These are phyloP conservation scores for Nasonovia ribisnigri DNA, from an alignment of 2,888 invertebrate genomes.

Conservation along the genomic window DNA sequence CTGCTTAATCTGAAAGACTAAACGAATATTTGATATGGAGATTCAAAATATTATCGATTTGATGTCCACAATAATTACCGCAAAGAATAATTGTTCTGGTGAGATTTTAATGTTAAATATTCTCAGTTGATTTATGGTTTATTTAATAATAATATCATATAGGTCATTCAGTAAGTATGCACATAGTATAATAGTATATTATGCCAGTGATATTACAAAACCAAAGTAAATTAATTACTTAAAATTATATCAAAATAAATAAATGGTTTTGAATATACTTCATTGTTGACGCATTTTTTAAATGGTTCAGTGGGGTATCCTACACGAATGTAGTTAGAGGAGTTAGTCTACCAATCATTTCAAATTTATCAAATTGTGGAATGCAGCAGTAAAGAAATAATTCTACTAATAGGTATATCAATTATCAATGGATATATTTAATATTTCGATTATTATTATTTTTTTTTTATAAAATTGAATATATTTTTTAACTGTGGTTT, in stretches of 20 bases:
- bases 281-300: neutral
- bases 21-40: neutral
- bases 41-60: neutral
- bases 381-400: neutral
- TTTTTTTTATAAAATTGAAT: too few relatives aligned
- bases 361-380: neutral
- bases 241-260: neutral
- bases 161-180: neutral
- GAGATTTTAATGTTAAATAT: neutral
- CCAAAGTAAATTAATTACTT: neutral
- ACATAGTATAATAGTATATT: neutral
- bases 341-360: too few relatives aligned
- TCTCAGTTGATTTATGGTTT: neutral
- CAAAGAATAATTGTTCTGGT: neutral
- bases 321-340: neutral
- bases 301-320: neutral
- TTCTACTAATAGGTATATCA: too few relatives aligned
- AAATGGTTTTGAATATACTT: neutral
- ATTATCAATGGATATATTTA: too few relatives aligned
- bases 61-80: slow-evolving; percentile 2
- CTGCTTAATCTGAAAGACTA: neutral
- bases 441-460: too few relatives aligned
- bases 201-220: neutral
- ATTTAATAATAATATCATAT: neutral
- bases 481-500: too few relatives aligned